Evolutionary conservation across 2,113 vertebrate species (phyloP).

Genomic region (Onychostoma macrolepis): DNA sequence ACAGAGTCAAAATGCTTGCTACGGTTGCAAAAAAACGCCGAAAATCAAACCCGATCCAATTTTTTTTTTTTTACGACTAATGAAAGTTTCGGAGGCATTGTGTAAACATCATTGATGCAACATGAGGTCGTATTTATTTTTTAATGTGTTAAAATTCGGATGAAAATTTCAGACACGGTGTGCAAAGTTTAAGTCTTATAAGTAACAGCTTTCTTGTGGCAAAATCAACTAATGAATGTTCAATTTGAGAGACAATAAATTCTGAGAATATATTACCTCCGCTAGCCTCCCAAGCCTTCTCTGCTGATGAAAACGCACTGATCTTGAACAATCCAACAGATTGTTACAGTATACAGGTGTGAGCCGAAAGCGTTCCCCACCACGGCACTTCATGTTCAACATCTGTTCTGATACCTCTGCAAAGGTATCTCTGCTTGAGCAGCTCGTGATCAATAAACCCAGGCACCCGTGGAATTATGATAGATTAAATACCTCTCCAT

Average conservation of each 20-base stretch:
- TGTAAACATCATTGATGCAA: too few species aligned
- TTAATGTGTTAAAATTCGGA: too few species aligned
- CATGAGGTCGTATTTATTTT: too few species aligned
- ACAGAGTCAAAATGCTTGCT: too few species aligned
- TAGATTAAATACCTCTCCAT: constrained; percentile 43
- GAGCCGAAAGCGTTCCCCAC: neutral
- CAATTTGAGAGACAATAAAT: neutral
- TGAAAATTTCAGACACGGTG: too few species aligned
- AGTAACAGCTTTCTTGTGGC: neutral
- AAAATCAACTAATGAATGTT: neutral
- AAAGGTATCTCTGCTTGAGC: constrained; percentile 23
- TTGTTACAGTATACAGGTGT: constrained; percentile 14
- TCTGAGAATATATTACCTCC: neutral
- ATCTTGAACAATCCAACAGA: constrained; percentile 32
- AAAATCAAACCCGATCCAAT: too few species aligned
- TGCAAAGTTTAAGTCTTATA: too few species aligned
- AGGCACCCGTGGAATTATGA: constrained; percentile 40
- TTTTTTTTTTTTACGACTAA: too few species aligned
- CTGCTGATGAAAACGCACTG: constrained; percentile 8
- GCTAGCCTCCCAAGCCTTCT: neutral
- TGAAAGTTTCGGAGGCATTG: too few species aligned
- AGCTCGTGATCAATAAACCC: constrained; percentile 48
- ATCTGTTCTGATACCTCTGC: constrained; percentile 41
- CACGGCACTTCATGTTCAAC: constrained; percentile 12
- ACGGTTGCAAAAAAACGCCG: too few species aligned